phyloP scores from a whole-genome alignment of 2,888 invertebrate genomes.

The Platycheirus albimanus region DNA sequence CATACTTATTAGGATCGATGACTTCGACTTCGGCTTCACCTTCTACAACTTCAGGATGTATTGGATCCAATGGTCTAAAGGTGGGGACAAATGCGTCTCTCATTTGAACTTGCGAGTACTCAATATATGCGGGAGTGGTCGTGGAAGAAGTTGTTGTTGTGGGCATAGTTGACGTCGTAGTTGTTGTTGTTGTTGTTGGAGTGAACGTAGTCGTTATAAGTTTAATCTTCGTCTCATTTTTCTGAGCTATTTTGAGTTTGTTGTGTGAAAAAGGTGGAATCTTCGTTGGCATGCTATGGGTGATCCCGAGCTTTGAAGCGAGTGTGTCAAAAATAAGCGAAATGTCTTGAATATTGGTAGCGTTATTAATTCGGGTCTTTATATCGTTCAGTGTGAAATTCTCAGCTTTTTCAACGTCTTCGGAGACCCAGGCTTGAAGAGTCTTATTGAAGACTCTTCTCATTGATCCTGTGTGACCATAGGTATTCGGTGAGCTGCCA shows the following conservation, averaged over 20 bases:
- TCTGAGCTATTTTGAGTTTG: slow-evolving; percentile 79
- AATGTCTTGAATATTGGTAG: slow-evolving; percentile 84
- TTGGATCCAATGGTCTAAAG: slow-evolving; percentile 37
- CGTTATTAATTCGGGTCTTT: slow-evolving; percentile 81
- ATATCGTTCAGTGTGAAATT: slow-evolving; percentile 79
- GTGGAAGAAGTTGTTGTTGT: slow-evolving; percentile 28
- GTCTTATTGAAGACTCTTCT: slow-evolving; percentile 86
- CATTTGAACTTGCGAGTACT: slow-evolving; percentile 49
- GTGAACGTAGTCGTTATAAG: slow-evolving; percentile 31
- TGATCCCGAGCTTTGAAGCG: slow-evolving; percentile 84
- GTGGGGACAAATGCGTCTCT: slow-evolving; percentile 17
- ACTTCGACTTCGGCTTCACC: slow-evolving; percentile 83
- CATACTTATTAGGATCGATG: slow-evolving; percentile 82
- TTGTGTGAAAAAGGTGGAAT: slow-evolving; percentile 81
- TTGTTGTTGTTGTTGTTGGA: slow-evolving; percentile 64
- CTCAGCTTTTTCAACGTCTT: slow-evolving; percentile 82
- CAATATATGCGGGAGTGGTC: slow-evolving; percentile 42
- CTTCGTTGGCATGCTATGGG: slow-evolving; percentile 80
- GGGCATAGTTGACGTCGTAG: slow-evolving; percentile 50
- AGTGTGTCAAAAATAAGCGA: slow-evolving; percentile 87
- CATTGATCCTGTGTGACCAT: slow-evolving; percentile 81
- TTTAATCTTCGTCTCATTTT: slow-evolving; percentile 76
- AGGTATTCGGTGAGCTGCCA: slow-evolving; percentile 78
- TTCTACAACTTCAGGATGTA: slow-evolving; percentile 77
- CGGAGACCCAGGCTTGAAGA: slow-evolving; percentile 86